Evolutionary conservation across 92 coral and sea anemone genomes (phyloP), one percentile per base, ranked within the genome.

Genomic region (Epizoanthus illoricatus): DNA sequence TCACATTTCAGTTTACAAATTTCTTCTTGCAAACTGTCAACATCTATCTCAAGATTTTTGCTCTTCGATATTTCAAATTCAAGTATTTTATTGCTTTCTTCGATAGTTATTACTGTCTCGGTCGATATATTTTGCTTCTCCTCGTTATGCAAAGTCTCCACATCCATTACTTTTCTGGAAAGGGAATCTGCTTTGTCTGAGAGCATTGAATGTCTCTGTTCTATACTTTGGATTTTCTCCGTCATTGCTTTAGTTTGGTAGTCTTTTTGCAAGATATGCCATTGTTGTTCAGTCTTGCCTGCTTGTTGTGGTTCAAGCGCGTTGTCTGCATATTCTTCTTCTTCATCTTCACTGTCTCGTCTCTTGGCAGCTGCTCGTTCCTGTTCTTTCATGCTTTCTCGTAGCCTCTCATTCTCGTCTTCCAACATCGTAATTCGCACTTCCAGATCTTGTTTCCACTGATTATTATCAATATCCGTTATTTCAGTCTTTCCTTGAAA

Each of bases 321-420:
- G 56, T 52, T 16, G 56, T 52, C 15, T 52, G 12, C 56, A 52
- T 6, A 1, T 52, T 52, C 56, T 45, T 45, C 88, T 61, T 95
- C 98, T n/a, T 89, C 86, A 40, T 89, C 86, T 59, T 89, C 93
- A 20, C 91, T 85, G 39, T 91, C 94, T 70, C 87, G 78, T 81
- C 85, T 62, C 78, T 70, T 84, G 70, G 60, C 84, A 47, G 84
- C 85, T 85, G 93, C 93, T 54, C 89, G 89, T 62, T 88, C 97
- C 21, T 93, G 87, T n/a, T 86, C 80, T 56, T 87, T 92, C 36
- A 89, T 65, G 70, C 75, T 92, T 71, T 91, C 90, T 74, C 87
- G 90, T 73, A 95, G 86, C 39, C 39, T 74, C 16, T 42, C 28
- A 36, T 80, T 85, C 79, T 92, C 87, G 28, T 81, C 86, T 72